phyloP scores from a whole-genome alignment of 1,140 invertebrate genomes.

The Drosophila grimshawi region DNA sequence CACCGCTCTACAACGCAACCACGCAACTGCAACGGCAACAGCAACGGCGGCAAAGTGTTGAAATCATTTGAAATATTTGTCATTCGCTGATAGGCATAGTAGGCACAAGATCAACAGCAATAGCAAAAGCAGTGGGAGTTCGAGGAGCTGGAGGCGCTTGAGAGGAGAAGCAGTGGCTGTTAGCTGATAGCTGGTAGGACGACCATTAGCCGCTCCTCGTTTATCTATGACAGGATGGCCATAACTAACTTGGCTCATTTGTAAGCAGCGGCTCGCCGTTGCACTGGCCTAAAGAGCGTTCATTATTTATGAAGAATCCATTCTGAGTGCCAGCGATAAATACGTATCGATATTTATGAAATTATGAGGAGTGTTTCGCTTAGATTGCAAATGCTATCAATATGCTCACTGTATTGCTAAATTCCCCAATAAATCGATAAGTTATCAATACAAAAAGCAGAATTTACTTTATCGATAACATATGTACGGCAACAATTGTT shows the following conservation, averaged over 20 bases:
- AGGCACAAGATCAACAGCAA: not conserved
- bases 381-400: not conserved
- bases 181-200: conserved; percentile 7
- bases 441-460: not conserved
- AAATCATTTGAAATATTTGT: conserved; percentile 83
- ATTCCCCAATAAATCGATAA: conserved; percentile 1
- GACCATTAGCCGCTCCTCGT: conserved; percentile 44
- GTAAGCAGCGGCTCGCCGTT: conserved; percentile 11
- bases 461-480: conserved; percentile 12
- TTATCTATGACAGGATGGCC: conserved; percentile 55
- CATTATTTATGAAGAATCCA: conserved; percentile 38
- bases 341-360: conserved; percentile 43
- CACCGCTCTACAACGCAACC: not conserved
- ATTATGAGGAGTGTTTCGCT: conserved; percentile 21
- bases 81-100: conserved; percentile 62
- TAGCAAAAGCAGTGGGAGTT: not conserved
- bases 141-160: not conserved
- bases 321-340: conserved; percentile 32
- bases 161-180: not conserved
- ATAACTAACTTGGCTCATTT: conserved; percentile 53
- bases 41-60: conserved; percentile 72
- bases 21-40: not conserved
- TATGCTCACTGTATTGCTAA: not conserved
- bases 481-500: not conserved
- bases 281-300: not conserved